phyloP scores from a whole-genome alignment of 2,888 invertebrate genomes.

The Tenthredo notha region DNA sequence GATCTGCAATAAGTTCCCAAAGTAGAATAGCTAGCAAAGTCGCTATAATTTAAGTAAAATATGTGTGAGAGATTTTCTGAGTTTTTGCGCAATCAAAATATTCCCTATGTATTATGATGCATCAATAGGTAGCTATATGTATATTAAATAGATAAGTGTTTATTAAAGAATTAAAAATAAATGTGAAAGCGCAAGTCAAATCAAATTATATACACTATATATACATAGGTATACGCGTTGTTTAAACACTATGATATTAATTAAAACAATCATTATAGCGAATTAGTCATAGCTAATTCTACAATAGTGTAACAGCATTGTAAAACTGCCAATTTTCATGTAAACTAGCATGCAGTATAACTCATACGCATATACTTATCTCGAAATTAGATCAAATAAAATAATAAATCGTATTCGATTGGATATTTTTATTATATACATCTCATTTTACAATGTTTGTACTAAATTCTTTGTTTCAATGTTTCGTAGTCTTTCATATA shows the following conservation, averaged over 20 bases:
- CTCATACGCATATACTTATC: neutral
- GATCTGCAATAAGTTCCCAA: neutral
- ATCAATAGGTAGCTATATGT: neutral
- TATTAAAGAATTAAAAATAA: neutral
- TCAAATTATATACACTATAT: conserved; percentile 6
- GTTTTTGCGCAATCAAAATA: conserved; percentile 1
- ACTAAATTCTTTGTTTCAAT: too few species aligned
- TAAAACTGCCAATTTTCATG: neutral
- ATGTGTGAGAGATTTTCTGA: neutral
- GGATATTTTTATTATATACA: neutral
- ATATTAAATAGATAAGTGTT: neutral
- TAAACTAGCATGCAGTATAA: neutral
- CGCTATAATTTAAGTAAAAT: neutral
- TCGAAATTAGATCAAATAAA: neutral
- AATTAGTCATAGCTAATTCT: neutral
- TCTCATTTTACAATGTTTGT: neutral
- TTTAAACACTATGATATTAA: neutral
- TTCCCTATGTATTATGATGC: neutral
- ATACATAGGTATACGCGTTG: neutral
- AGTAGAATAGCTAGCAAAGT: neutral
- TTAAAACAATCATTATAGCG: neutral
- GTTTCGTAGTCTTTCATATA: neutral
- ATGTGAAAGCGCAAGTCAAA: conserved; percentile 11
- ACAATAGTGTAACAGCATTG: neutral
- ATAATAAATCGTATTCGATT: neutral